phyloP scores from a whole-genome alignment of 2,113 vertebrate species.

The Tetrao urogallus region DNA sequence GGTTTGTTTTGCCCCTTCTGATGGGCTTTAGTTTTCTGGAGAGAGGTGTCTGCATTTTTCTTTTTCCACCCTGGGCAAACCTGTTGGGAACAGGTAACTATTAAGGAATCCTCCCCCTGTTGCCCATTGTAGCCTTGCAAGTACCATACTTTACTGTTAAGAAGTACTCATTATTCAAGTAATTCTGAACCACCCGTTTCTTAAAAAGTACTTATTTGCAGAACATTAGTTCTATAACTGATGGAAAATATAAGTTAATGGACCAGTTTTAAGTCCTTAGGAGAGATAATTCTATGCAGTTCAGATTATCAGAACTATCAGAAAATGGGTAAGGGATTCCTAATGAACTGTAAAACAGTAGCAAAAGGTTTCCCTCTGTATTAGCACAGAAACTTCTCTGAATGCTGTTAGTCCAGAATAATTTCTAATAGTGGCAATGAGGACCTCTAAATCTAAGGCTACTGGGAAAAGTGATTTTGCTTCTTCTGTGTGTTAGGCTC shows the following conservation, averaged over 20 bases:
- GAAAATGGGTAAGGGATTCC: background rate
- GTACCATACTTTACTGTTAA: background rate
- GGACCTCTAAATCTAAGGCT: background rate
- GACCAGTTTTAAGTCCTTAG: background rate
- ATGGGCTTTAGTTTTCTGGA: background rate
- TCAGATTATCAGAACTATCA: background rate
- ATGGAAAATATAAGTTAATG: constrained; percentile 36
- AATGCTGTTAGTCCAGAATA: background rate
- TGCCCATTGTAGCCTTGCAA: background rate
- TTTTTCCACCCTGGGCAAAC: background rate
- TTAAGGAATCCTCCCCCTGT: background rate
- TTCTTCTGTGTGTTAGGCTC: background rate
- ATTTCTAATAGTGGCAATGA: background rate
- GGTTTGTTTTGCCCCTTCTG: background rate
- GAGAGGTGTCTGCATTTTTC: background rate
- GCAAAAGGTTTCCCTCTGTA: background rate
- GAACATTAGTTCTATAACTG: constrained; percentile 10
- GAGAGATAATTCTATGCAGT: background rate
- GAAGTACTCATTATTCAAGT: background rate
- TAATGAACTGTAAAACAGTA: background rate
- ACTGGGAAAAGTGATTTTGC: background rate
- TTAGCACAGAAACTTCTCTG: background rate
- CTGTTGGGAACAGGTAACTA: background rate
- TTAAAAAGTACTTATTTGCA: background rate
- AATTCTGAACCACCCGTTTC: background rate